Conservation (phyloP, 2,888 invertebrate genomes). For the Pachydiplax longipennis region DNA sequence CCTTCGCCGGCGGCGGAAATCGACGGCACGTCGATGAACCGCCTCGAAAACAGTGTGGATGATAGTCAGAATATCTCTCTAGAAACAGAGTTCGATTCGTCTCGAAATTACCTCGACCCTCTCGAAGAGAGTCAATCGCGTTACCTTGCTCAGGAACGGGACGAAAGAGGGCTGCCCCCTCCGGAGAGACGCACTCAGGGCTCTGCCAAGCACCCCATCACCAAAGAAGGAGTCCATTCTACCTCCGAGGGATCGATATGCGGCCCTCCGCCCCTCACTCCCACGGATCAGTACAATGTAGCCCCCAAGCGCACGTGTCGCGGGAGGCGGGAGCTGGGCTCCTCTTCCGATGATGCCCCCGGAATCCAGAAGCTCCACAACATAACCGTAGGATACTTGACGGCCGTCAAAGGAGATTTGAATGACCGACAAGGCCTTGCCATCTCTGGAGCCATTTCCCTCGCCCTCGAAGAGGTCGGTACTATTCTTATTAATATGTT, state of each 20-base stretch:
- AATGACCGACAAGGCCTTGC: conserved; percentile 79
- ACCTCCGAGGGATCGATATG: background rate
- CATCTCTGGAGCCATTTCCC: conserved; percentile 88
- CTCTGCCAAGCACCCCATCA: background rate
- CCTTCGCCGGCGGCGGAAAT: background rate
- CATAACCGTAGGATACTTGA: conserved; percentile 85
- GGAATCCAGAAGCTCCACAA: conserved; percentile 53
- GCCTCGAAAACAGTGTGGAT: background rate
- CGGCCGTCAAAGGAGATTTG: conserved; percentile 79
- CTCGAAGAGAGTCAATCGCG: background rate
- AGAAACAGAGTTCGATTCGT: background rate
- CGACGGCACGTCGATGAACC: background rate
- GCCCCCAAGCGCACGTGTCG: background rate
- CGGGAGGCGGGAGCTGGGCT: background rate
- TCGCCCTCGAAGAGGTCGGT: conserved; percentile 83
- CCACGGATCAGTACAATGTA: background rate
- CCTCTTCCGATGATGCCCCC: background rate
- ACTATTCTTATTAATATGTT: background rate
- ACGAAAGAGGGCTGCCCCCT: background rate
- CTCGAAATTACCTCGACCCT: background rate
- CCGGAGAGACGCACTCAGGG: background rate
- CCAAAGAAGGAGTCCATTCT: background rate
- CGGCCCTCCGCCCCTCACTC: background rate
- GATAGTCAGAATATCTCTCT: background rate
- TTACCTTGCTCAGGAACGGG: background rate